Evolutionary conservation across 2,113 vertebrate species (phyloP).

Genomic region (Melanerpes formicivorus): DNA sequence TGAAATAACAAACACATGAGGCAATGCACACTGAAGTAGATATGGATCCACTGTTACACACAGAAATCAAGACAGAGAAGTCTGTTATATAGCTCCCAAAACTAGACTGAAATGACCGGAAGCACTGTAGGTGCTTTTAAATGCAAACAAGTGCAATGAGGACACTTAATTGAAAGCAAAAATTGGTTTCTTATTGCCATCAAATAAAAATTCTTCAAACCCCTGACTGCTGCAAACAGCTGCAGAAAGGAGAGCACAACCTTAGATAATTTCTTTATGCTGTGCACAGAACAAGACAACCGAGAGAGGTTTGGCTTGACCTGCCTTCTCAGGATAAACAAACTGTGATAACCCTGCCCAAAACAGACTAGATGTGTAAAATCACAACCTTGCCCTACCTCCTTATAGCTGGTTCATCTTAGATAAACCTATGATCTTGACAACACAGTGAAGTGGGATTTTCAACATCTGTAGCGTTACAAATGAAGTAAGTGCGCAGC

Average conservation of each 20-base stretch:
- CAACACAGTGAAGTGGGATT: not conserved
- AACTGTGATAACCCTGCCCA: not conserved
- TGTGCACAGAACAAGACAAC: not conserved
- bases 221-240: not conserved
- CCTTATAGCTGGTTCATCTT: not conserved
- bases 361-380: not conserved
- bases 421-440: not conserved
- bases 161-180: not conserved
- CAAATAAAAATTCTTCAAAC: not conserved
- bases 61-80: not conserved
- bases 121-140: not conserved
- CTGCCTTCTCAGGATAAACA: not conserved
- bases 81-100: not conserved
- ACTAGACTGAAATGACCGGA: not conserved
- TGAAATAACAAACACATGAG: not conserved
- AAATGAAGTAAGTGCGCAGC: not conserved
- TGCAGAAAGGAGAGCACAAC: not conserved
- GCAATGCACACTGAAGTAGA: not conserved
- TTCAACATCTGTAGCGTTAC: not conserved
- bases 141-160: not conserved
- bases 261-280: not conserved
- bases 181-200: not conserved
- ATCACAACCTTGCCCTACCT: not conserved
- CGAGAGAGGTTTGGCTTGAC: not conserved
- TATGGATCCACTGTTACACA: not conserved